phyloP scores from a whole-genome alignment of 1,140 invertebrate genomes.

The Anoplophora glabripennis region DNA sequence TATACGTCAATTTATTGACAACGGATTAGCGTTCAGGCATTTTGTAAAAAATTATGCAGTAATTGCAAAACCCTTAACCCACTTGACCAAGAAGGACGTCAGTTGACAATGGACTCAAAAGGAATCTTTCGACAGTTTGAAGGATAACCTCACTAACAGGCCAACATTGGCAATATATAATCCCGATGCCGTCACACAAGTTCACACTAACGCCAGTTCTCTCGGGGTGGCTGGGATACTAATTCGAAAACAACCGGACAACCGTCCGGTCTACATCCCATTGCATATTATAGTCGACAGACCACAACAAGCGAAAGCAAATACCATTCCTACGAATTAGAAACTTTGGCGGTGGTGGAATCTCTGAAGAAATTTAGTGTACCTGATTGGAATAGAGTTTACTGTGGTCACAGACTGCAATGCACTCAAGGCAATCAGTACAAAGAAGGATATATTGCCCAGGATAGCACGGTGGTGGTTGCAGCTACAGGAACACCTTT shows the following conservation, averaged over 20 bases:
- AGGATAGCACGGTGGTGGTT: constrained; percentile 7
- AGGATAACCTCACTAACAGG: no score
- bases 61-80: constrained; percentile 22
- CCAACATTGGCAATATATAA: no score
- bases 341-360: background rate
- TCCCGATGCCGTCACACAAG: background rate
- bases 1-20: no score
- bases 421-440: background rate
- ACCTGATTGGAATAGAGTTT: no score
- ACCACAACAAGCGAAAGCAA: background rate
- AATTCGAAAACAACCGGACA: background rate
- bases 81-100: background rate
- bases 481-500: constrained; percentile 4
- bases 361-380: no score
- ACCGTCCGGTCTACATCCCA: background rate
- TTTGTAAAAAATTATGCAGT: constrained; percentile 33
- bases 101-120: no score
- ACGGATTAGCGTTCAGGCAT: constrained; percentile 37
- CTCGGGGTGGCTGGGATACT: background rate
- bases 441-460: background rate
- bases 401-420: no score
- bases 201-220: background rate
- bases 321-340: background rate
- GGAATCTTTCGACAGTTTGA: no score
- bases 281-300: background rate